Evolutionary conservation across 2,888 invertebrate genomes (phyloP).

Genomic region (Drosophila nr. perissopoda): DNA sequence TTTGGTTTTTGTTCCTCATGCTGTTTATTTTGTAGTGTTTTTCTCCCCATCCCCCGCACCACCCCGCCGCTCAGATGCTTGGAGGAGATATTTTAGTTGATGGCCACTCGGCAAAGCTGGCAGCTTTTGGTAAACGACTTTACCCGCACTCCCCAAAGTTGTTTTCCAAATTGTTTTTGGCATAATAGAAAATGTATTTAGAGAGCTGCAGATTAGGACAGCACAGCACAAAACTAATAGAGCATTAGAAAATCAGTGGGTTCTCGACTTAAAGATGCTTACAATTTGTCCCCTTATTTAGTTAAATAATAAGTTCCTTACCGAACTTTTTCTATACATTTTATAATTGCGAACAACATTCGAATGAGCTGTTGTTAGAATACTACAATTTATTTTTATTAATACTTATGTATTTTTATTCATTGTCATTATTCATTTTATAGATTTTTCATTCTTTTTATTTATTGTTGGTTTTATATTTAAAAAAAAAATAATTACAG

Average conservation of each 20-base stretch:
- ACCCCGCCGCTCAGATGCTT: constrained; percentile 22
- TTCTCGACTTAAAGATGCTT: constrained; percentile 1
- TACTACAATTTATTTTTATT: neutral
- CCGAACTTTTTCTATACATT: neutral
- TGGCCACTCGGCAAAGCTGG: constrained; percentile 34
- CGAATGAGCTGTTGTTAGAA: neutral
- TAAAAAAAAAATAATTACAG: neutral
- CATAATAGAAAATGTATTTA: constrained; percentile 63
- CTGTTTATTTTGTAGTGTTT: constrained; percentile 6
- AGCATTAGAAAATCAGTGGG: neutral
- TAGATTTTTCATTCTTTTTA: neutral
- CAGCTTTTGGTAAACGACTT: constrained; percentile 43
- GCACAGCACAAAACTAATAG: constrained; percentile 9
- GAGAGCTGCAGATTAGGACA: constrained; percentile 3
- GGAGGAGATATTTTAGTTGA: constrained; percentile 35
- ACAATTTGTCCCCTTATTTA: neutral
- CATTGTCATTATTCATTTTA: neutral
- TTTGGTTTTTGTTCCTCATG: constrained; percentile 29
- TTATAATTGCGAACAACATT: neutral
- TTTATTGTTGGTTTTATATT: neutral
- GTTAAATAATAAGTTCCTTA: neutral
- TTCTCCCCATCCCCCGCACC: neutral
- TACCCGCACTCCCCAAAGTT: constrained; percentile 46
- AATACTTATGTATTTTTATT: neutral
- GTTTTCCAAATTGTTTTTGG: constrained; percentile 61